Evolutionary conservation across 2,113 vertebrate genomes (phyloP).

Genomic region (Tenebrosternarchus preto): DNA sequence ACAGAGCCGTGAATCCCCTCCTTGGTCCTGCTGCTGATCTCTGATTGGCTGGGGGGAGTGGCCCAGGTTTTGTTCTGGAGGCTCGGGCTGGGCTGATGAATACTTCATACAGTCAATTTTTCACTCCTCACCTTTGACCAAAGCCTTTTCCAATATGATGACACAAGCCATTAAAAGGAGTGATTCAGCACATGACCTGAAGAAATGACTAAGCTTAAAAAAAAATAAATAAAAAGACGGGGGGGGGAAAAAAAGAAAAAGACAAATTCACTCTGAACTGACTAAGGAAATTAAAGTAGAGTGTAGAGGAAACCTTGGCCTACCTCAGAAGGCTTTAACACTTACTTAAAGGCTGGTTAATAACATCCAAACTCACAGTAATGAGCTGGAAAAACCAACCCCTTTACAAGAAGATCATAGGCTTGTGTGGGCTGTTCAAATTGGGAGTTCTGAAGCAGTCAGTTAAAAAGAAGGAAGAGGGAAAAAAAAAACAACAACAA

Average conservation of each 20-base stretch:
- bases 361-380: background rate
- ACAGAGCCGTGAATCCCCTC: conserved; percentile 47
- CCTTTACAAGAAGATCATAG: too few species aligned
- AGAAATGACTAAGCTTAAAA: background rate
- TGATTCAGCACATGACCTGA: background rate
- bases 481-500: too few species aligned
- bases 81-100: conserved; percentile 24
- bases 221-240: background rate
- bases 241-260: too few species aligned
- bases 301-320: too few species aligned
- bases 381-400: too few species aligned
- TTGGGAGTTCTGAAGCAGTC: background rate
- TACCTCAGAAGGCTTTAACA: background rate
- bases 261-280: background rate
- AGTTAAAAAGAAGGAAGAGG: too few species aligned
- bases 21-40: conserved; percentile 13
- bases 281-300: background rate
- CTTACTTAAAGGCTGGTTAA: background rate
- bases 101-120: conserved; percentile 36
- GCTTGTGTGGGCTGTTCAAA: too few species aligned
- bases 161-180: background rate
- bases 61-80: background rate
- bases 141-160: background rate
- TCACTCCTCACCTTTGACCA: conserved; percentile 7
- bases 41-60: conserved; percentile 3